phyloP scores from a whole-genome alignment of 1,140 invertebrate species.

The Brachionus manjavacas region DNA sequence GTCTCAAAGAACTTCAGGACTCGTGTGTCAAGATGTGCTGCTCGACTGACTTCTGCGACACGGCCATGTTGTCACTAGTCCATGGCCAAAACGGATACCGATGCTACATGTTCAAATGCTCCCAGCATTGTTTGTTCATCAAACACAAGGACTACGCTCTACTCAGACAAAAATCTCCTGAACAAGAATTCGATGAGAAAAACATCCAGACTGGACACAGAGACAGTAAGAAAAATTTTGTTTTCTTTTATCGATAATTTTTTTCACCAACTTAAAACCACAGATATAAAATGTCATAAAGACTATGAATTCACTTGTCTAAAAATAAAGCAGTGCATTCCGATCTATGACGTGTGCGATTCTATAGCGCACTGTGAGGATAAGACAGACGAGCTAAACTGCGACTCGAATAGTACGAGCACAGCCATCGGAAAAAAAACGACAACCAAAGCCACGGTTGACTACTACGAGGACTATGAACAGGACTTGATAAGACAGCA shows the following conservation, averaged over 20 bases:
- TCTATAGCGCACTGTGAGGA: constrained; percentile 9
- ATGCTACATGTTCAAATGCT: constrained; percentile 39
- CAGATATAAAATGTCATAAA: constrained; percentile 3
- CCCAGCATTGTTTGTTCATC: not conserved
- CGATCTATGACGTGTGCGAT: constrained; percentile 39
- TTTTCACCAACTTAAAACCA: not conserved
- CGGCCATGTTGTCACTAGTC: not conserved
- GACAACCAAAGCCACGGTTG: not conserved
- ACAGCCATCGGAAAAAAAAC: not conserved
- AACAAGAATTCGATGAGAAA: not conserved
- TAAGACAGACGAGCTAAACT: constrained; percentile 22
- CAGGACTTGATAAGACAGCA: not conserved
- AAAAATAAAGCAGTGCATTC: constrained; percentile 8
- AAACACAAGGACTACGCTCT: constrained; percentile 34
- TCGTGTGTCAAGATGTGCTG: constrained; percentile 15
- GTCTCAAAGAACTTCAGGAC: not conserved
- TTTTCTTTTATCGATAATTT: not conserved
- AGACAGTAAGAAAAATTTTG: not conserved
- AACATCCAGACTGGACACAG: not conserved
- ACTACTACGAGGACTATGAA: not conserved
- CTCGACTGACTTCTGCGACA: not conserved
- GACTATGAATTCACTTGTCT: constrained; percentile 36
- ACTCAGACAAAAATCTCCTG: not conserved
- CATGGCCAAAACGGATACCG: constrained; percentile 1
- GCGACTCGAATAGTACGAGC: not conserved